A percentile compares a stretch with the other conserved stretches of the same genome.
phyloP scores from a whole-genome alignment of 2,888 invertebrate genomes.

The Mycalesis mineus region DNA sequence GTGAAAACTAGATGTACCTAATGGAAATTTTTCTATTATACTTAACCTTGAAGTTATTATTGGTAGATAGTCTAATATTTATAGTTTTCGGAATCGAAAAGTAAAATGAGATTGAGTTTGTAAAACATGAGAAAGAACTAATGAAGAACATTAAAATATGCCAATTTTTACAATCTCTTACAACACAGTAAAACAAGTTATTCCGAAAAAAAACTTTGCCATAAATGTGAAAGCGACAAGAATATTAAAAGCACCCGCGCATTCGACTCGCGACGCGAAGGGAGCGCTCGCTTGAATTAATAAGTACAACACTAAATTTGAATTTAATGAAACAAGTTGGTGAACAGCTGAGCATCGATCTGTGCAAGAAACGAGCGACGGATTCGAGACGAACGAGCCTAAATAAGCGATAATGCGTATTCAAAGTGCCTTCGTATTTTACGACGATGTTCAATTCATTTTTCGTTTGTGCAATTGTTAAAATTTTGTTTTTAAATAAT shows the following conservation, averaged over 20 bases:
- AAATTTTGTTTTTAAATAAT: no score
- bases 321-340: conserved; percentile 79
- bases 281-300: conserved; percentile 71
- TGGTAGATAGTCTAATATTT: no score
- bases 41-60: no score
- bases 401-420: neutral
- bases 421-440: conserved; percentile 22
- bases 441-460: conserved; percentile 20
- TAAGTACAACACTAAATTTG: conserved; percentile 79
- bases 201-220: neutral
- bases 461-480: no score
- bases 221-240: conserved; percentile 16
- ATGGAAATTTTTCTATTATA: no score
- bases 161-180: no score
- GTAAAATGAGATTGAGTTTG: no score
- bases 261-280: conserved; percentile 48
- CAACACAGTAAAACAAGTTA: no score
- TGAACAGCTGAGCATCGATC: conserved; percentile 74
- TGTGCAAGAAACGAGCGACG: conserved; percentile 6
- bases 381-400: neutral
- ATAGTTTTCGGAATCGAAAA: no score
- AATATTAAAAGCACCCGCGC: conserved; percentile 64
- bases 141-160: no score
- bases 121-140: no score
- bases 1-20: no score